Percentiles rank a stretch among this genome's conserved stretches.
phyloP scores from a whole-genome alignment of 2,888 invertebrate genomes.

The Sesia apiformis region DNA sequence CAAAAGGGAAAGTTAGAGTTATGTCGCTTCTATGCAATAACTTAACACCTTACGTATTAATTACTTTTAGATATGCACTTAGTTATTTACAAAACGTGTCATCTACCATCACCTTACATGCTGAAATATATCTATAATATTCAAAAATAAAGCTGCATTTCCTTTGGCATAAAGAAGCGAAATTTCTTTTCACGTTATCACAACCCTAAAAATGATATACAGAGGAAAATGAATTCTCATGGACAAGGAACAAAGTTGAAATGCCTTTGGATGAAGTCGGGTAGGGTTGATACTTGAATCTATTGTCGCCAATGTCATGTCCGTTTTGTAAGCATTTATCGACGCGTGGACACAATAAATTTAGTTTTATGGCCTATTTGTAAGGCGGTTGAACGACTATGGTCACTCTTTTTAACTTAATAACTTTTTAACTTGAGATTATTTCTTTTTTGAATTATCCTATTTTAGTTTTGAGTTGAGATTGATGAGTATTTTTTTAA shows the following conservation, averaged over 20 bases:
- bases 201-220: neutral
- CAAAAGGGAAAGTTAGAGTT: conserved; percentile 22
- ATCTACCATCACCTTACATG: neutral
- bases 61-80: conserved; percentile 11
- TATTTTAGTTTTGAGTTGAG: too few species aligned
- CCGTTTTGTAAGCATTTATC: conserved; percentile 35
- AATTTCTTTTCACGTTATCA: neutral
- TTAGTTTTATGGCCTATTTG: conserved; percentile 44
- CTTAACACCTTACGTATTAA: conserved; percentile 41
- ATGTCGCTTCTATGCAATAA: conserved; percentile 29
- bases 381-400: conserved; percentile 15
- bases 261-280: neutral
- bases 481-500: too few species aligned
- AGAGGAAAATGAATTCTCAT: neutral
- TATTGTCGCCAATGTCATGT: conserved; percentile 22
- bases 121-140: neutral
- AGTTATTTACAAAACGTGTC: too few species aligned
- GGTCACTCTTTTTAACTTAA: conserved; percentile 14
- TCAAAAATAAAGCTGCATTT: neutral
- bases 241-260: neutral
- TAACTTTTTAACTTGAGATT: neutral
- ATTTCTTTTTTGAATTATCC: too few species aligned
- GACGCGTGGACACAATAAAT: conserved; percentile 60
- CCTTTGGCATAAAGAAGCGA: neutral
- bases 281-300: conserved; percentile 2